Conservation (phyloP, 2,888 invertebrate species). For the Callosobruchus maculatus region DNA sequence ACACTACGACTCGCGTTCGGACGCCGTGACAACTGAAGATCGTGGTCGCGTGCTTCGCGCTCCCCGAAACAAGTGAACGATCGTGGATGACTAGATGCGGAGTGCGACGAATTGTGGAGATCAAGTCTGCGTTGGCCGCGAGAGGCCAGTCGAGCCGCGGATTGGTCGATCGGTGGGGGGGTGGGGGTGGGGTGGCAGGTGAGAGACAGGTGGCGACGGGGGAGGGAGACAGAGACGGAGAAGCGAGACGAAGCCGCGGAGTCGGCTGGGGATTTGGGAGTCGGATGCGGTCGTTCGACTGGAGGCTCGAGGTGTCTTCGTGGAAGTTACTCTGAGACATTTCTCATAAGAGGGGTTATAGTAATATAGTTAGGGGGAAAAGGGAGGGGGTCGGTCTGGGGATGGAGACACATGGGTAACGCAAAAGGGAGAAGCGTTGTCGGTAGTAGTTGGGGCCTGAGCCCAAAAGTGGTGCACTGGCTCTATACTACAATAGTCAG, state of each 20-base stretch:
- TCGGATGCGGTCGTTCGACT: neutral
- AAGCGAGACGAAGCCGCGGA: neutral
- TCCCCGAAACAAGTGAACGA: neutral
- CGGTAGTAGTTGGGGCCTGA: too few relatives aligned
- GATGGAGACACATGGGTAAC: too few relatives aligned
- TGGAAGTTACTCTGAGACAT: too few relatives aligned
- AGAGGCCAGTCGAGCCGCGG: slow-evolving; percentile 22
- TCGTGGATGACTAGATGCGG: slow-evolving; percentile 27
- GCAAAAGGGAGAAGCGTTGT: too few relatives aligned
- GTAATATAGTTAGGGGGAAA: too few relatives aligned
- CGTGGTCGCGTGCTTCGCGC: neutral
- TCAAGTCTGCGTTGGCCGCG: slow-evolving; percentile 37
- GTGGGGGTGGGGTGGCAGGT: slow-evolving; percentile 43
- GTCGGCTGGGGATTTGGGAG: neutral
- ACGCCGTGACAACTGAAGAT: neutral
- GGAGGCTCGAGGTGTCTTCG: too few relatives aligned
- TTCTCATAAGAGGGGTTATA: too few relatives aligned
- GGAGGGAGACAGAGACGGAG: slow-evolving; percentile 11
- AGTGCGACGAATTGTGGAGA: slow-evolving; percentile 38
- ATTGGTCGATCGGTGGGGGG: slow-evolving; percentile 35
- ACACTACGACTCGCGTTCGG: neutral
- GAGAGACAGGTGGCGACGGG: slow-evolving; percentile 30
- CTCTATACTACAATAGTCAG: too few relatives aligned
- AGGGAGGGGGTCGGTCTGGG: too few relatives aligned
- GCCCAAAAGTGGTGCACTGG: too few relatives aligned